These are phyloP conservation scores for Pogonocherus hispidulus DNA, from an alignment of 2,888 invertebrate species.

Conservation along the genomic window DNA sequence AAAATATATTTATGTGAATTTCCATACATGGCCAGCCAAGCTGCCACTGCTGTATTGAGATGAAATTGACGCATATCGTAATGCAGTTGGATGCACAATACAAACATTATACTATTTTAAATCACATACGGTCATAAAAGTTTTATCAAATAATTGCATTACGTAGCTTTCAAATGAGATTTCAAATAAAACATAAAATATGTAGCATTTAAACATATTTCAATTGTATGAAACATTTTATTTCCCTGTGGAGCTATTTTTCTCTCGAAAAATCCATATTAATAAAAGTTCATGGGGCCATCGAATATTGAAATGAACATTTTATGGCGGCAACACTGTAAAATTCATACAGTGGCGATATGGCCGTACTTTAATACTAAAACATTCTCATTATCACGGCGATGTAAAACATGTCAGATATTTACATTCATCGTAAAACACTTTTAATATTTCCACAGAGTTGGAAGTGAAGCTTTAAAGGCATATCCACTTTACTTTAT, in stretches of 20 bases:
- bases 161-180: constrained; percentile 21
- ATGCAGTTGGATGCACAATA: constrained; percentile 1
- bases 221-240: constrained; percentile 30
- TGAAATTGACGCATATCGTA: constrained; percentile 20
- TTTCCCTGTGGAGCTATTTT: constrained; percentile 28
- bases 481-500: constrained; percentile 17
- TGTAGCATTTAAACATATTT: constrained; percentile 33
- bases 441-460: constrained; percentile 28
- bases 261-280: constrained; percentile 34
- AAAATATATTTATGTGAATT: background rate
- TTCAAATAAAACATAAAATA: constrained; percentile 24
- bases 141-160: constrained; percentile 27
- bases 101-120: constrained; percentile 23
- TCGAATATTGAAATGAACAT: constrained; percentile 59
- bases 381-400: constrained; percentile 47
- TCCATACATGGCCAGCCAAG: background rate
- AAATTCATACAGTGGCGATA: constrained; percentile 51
- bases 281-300: constrained; percentile 52
- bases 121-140: constrained; percentile 9
- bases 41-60: background rate
- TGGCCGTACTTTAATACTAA: constrained; percentile 42
- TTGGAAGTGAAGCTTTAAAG: constrained; percentile 23
- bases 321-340: constrained; percentile 61
- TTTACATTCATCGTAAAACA: constrained; percentile 33
- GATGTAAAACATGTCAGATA: constrained; percentile 35